A percentile compares a stretch with the other conserved stretches of the same genome.
These are phyloP conservation scores for Aurelia aurita complex sp. Pacific DNA, from an alignment of 30 jellyfish, hydroid and myxozoan species.

Conservation along the genomic window DNA sequence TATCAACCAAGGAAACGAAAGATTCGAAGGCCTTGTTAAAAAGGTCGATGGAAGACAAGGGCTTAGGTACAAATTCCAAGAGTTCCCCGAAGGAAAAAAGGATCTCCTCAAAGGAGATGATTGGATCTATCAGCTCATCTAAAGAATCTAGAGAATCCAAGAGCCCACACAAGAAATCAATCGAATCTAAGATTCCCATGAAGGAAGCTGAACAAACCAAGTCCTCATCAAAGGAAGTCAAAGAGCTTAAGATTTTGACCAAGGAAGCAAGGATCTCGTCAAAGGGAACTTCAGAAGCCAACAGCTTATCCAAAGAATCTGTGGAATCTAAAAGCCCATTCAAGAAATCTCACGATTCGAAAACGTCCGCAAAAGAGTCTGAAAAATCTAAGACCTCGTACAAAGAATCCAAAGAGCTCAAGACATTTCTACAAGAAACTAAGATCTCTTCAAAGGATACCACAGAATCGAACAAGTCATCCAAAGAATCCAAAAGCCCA, in stretches of 20 bases:
- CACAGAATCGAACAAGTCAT: background rate
- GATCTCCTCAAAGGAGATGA: background rate
- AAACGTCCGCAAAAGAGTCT: background rate
- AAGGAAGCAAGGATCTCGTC: background rate
- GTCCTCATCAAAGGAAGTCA: background rate
- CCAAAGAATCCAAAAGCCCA: background rate
- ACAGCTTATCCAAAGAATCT: background rate
- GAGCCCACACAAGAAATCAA: background rate
- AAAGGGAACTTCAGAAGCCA: background rate
- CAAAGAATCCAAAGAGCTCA: background rate
- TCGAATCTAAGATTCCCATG: background rate
- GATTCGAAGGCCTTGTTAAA: background rate
- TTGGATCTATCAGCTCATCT: background rate
- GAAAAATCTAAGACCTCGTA: background rate
- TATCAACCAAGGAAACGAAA: background rate
- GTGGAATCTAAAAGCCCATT: background rate
- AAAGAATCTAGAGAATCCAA: background rate
- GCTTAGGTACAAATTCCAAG: background rate
- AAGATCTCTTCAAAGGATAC: background rate
- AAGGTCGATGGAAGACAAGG: background rate
- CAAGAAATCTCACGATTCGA: background rate
- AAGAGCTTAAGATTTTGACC: background rate
- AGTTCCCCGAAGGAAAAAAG: background rate
- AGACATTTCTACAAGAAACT: background rate
- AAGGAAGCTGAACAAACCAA: background rate